Base-by-base conservation (phyloP, 2,113 vertebrate species). In the Podilymbus podiceps region DNA sequence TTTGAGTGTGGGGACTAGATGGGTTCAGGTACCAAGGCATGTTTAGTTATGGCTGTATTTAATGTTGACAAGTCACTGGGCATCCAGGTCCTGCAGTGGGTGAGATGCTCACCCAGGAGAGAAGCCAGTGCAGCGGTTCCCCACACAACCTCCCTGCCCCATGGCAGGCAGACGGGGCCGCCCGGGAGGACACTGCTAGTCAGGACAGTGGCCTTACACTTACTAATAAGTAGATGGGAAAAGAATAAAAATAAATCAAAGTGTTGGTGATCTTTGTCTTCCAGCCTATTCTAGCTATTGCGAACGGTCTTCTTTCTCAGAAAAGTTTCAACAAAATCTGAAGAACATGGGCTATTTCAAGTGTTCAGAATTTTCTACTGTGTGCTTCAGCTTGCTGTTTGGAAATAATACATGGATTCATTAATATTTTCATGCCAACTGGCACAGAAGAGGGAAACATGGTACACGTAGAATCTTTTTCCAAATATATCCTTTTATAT, bases 141-240 rank as follows among this genome's bases (percentile, higher is more conserved):
- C 25, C 24, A 9, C 8, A 11, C 0, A 0, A 52, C 21, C 11
- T 71, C 5, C 28, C 21, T 92, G 31, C 19, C n/a, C 4, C 28
- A 3, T 23, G 35, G 15, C 49, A 50, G 18, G 13, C 33, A 14
- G 20, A 44, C 2, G 1, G 9, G 30, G 18, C 33, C 77, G 50
- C 49, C 35, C 19, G 33, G 40, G 12, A 75, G 28, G 46, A 27
- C 46, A 22, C 46, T 1, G 0, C 1, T 23, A 25, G 14, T 47
- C 30, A 62, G n/a, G 30, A 21, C 30, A 33, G 28, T 12, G 35
- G 28, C 71, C 18, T 60, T 82, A 58, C 11, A 17, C 13, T 47
- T 60, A 38, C 15, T 62, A 47, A 52, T 56, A 52, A 84, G 9
- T 24, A 25, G 15, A 71, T 80, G 27, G 15, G 5, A 63, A 80